Base-by-base conservation (phyloP, 2,113 vertebrate genomes). In the Copsychus sechellarum region DNA sequence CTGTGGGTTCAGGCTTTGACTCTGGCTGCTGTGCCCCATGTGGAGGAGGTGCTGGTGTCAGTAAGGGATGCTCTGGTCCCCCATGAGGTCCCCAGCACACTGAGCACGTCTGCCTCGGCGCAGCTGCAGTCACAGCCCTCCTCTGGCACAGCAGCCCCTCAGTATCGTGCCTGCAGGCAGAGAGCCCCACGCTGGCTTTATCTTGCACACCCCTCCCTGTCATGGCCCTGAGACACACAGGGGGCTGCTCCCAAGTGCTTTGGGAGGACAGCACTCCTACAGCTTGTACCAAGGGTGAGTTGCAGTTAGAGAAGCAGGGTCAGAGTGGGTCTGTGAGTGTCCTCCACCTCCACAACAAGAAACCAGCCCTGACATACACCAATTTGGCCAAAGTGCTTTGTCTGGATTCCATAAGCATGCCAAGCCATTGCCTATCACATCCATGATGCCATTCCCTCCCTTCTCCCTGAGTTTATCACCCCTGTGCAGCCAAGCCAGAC, bases 101-200 rank as follows among this genome's bases (percentile, higher is more conserved):
- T 73, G 60, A 92, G 83, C 60, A 65, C 20, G 1, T 48, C 16
- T 91, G 81, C 43, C 58, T 17, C 6, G 11, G 21, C 57, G n/a
- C 48, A 76, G 62, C 62, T 73, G 80, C 36, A 11, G 3, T 5
- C 33, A 12, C 25, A 69, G n/a, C 45, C 19, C 1, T 47, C 48
- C 51, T 25, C 40, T 8, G 1, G 25, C 67, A 77, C 1, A 9
- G 15, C 54, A 70, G 6, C 25, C 19, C 47, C 42, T 83, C 3
- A 0, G 7, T 33, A 20, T 8, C 0, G 0, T 51, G 31, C 26
- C 33, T 78, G 72, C 34, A 66, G 81, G 42, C 60, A 86, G 47
- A 48, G 18, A 42, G 34, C 23, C 28, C 67, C 8, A 2, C 0
- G 3, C 23, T 62, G 81, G 22, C 14, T 91, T 54, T n/a, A 19